Evolutionary conservation across 2,888 invertebrate genomes (phyloP).

Genomic region (Athetis lepigone): DNA sequence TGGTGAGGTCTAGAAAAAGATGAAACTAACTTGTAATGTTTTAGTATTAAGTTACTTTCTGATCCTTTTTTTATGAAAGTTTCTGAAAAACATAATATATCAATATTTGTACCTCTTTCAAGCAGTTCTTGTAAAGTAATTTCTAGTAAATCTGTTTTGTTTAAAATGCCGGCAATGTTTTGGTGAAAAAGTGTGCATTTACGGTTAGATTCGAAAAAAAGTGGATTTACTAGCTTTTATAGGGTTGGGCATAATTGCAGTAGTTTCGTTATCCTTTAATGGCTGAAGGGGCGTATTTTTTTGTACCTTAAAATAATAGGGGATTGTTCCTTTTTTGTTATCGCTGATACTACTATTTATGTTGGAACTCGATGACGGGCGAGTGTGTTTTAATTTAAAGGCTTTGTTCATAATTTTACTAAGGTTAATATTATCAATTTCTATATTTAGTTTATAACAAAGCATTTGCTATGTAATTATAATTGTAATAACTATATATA

Average conservation of each 20-base stretch:
- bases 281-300: no score
- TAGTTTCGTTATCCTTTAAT: background rate
- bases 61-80: no score
- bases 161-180: no score
- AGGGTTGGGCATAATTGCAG: no score
- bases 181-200: background rate
- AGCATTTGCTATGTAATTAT: background rate
- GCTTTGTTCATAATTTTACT: background rate
- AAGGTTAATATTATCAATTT: slow-evolving; percentile 6
- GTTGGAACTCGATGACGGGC: background rate
- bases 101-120: no score
- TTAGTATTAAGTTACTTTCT: no score
- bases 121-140: no score
- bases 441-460: slow-evolving; percentile 5
- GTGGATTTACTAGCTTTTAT: background rate
- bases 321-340: background rate
- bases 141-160: no score
- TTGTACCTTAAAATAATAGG: background rate
- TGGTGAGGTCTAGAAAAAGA: no score
- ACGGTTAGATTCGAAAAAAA: background rate
- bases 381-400: background rate
- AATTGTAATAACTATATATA: slow-evolving; percentile 7
- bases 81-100: no score
- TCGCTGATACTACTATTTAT: background rate
- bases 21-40: no score